Evolutionary conservation across 2,888 invertebrate species (phyloP).

Genomic region (Nesidiocoris tenuis): DNA sequence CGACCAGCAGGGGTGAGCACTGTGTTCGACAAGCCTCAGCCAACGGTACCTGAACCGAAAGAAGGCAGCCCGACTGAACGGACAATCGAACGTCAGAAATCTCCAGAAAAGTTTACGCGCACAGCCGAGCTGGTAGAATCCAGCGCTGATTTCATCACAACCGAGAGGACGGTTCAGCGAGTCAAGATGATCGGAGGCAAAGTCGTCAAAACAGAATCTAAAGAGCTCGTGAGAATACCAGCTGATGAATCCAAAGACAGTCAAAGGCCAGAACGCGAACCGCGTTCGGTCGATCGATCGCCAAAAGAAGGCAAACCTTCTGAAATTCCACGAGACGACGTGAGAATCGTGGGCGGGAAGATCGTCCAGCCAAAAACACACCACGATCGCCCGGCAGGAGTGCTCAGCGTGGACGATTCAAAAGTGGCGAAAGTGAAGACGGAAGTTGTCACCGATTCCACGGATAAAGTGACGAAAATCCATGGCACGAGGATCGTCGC

Average conservation of each 20-base stretch:
- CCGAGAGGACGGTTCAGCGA: slow-evolving; percentile 18
- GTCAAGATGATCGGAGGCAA: slow-evolving; percentile 47
- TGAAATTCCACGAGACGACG: slow-evolving; percentile 8
- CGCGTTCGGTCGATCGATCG: background rate
- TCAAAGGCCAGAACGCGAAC: background rate
- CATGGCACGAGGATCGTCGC: slow-evolving; percentile 3
- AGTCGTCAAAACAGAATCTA: slow-evolving; percentile 26
- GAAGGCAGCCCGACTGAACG: background rate
- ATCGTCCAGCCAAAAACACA: slow-evolving; percentile 41
- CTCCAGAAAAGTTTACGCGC: background rate
- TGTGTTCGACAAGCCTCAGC: background rate
- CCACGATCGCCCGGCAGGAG: slow-evolving; percentile 18
- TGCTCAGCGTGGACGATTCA: slow-evolving; percentile 5
- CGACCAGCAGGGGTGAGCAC: background rate
- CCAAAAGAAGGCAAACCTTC: background rate
- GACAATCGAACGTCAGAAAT: background rate
- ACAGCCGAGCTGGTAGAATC: background rate
- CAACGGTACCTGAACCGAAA: background rate
- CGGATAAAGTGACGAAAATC: background rate
- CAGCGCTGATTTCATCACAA: slow-evolving; percentile 21
- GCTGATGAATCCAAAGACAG: background rate
- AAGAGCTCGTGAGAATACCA: background rate
- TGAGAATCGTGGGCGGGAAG: slow-evolving; percentile 49
- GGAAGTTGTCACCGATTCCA: background rate
- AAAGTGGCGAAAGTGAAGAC: background rate